A percentile compares a stretch with the other conserved stretches of the same genome.
phyloP scores from a whole-genome alignment of 2,113 vertebrate species.

The Romanogobio albipinnatus region DNA sequence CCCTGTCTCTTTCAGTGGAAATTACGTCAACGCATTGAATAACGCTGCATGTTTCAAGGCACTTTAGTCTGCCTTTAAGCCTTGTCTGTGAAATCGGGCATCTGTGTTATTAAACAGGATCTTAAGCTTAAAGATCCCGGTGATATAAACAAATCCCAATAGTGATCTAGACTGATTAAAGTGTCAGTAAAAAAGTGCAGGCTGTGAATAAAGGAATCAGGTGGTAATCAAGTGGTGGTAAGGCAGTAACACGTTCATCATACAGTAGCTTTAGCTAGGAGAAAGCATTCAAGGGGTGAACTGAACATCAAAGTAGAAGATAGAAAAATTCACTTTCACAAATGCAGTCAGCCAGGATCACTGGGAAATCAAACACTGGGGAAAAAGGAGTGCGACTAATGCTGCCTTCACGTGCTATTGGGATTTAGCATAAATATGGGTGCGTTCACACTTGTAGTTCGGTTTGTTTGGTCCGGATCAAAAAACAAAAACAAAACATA shows the following conservation, averaged over 20 bases:
- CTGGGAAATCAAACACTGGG: slow-evolving; percentile 1
- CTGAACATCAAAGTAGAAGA: slow-evolving; percentile 2
- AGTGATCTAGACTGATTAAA: slow-evolving; percentile 18
- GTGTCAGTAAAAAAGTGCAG: background rate
- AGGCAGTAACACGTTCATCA: slow-evolving; percentile 7
- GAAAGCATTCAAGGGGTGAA: background rate
- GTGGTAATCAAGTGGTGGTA: background rate
- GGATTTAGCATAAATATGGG: no score
- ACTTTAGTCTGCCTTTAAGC: no score
- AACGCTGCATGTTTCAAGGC: no score
- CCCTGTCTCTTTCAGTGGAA: no score
- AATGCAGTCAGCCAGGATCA: slow-evolving; percentile 18
- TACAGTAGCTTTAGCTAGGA: background rate
- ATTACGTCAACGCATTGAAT: no score
- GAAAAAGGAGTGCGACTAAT: no score
- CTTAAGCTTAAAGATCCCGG: background rate
- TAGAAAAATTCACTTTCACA: background rate
- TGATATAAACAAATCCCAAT: background rate
- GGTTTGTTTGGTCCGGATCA: no score
- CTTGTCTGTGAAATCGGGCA: no score
- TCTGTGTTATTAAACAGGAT: background rate
- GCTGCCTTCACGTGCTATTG: no score
- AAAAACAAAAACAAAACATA: no score
- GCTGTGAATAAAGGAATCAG: background rate
- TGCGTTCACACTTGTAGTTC: no score